Conservation (phyloP, 1,140 invertebrate genomes). For the Hyles euphorbiae region DNA sequence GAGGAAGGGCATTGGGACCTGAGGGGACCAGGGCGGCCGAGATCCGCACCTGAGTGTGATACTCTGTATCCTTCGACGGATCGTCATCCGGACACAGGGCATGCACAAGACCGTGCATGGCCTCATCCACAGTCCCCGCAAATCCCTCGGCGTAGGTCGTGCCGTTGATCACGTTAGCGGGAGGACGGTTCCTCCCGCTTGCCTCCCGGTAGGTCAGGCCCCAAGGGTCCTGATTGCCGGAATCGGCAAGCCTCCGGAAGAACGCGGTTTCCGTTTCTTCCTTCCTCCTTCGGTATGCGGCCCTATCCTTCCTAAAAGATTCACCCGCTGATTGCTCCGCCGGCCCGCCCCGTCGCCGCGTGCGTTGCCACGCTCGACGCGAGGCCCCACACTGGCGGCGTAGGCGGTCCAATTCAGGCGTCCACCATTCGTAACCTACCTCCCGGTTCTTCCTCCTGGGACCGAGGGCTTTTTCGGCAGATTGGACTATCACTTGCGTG, state of each 20-base stretch:
- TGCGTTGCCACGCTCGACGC: constrained; percentile 24
- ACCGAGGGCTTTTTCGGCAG: constrained; percentile 6
- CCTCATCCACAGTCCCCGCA: constrained; percentile 14
- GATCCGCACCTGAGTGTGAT: constrained; percentile 16
- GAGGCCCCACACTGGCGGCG: constrained; percentile 6
- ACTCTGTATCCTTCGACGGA: constrained; percentile 6
- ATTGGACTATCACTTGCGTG: constrained; percentile 9
- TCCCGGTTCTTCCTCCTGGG: neutral
- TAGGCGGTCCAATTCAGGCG: constrained; percentile 18
- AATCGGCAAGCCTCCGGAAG: constrained; percentile 17
- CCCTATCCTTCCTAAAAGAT: constrained; percentile 6
- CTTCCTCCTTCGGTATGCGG: constrained; percentile 22
- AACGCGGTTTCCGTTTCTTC: constrained; percentile 17
- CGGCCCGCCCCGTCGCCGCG: constrained; percentile 7
- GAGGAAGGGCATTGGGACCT: constrained; percentile 5
- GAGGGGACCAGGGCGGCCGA: constrained; percentile 10
- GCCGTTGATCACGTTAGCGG: constrained; percentile 22
- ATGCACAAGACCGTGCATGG: constrained; percentile 23
- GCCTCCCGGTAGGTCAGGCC: constrained; percentile 26
- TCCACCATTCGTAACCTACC: constrained; percentile 32
- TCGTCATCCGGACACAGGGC: constrained; percentile 28
- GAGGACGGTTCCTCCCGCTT: constrained; percentile 17
- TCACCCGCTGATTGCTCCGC: constrained; percentile 7
- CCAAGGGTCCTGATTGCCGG: constrained; percentile 33
- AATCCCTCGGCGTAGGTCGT: constrained; percentile 14